These are phyloP conservation scores for Stichodactyla helianthus DNA, from an alignment of 64 coral and sea anemone species.

Conservation along the genomic window DNA sequence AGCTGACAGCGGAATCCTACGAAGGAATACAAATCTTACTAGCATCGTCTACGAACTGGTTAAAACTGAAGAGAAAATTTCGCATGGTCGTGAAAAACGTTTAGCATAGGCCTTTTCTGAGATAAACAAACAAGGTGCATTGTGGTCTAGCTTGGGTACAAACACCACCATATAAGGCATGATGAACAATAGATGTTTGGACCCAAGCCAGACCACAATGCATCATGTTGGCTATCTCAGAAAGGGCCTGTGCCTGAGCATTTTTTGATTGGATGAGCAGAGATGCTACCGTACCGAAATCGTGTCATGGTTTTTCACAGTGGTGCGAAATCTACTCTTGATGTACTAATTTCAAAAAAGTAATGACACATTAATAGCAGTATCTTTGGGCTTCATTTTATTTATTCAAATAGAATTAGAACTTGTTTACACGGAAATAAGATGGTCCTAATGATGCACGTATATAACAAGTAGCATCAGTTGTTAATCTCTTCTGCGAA, in stretches of 20 bases:
- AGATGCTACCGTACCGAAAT: background rate
- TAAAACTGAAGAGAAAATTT: background rate
- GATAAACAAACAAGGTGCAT: no score
- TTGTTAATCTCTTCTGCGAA: no score
- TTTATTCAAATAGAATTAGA: background rate
- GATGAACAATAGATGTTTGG: no score
- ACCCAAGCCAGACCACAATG: no score
- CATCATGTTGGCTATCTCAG: no score
- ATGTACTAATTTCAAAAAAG: background rate
- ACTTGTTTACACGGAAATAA: background rate
- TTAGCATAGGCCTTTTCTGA: no score
- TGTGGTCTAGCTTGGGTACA: no score
- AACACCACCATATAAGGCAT: background rate
- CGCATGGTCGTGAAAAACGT: background rate
- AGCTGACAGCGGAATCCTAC: constrained; percentile 67
- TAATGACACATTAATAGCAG: background rate
- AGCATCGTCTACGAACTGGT: background rate
- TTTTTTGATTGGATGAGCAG: background rate
- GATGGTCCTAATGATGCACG: no score
- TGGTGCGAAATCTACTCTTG: background rate
- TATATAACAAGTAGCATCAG: no score
- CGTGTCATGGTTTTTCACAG: background rate
- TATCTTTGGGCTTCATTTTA: background rate
- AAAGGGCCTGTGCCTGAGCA: background rate
- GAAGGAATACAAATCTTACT: constrained; percentile 8